phyloP scores from a whole-genome alignment of 1,140 invertebrate genomes.

The Apocrypta bakeri region DNA sequence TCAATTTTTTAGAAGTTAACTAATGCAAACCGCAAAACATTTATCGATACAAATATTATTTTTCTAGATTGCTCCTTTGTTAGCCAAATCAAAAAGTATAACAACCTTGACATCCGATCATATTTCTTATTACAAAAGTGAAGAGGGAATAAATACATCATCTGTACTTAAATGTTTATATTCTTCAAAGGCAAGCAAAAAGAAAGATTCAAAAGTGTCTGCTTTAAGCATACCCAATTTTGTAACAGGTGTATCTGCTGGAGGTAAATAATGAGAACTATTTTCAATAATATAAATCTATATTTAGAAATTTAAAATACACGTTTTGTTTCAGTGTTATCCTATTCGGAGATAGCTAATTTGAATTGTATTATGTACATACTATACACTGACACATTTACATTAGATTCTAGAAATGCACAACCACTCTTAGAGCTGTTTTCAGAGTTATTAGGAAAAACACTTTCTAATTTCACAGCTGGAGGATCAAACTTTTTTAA shows the following conservation, averaged over 20 bases:
- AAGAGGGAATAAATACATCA: constrained; percentile 52
- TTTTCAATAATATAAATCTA: constrained; percentile 39
- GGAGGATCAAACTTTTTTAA: constrained; percentile 61
- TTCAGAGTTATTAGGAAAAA: constrained; percentile 56
- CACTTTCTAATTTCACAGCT: constrained; percentile 55
- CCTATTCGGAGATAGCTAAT: constrained; percentile 65
- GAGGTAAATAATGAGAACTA: constrained; percentile 60
- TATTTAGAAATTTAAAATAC: constrained; percentile 48
- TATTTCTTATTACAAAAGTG: constrained; percentile 62
- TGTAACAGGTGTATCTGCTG: constrained; percentile 66
- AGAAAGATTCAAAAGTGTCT: constrained; percentile 50
- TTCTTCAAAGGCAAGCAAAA: constrained; percentile 56
- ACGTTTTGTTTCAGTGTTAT: constrained; percentile 62
- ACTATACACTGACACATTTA: constrained; percentile 66
- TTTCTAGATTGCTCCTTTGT: constrained; percentile 63
- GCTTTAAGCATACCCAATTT: constrained; percentile 68
- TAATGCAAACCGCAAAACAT: too few relatives aligned
- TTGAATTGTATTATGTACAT: constrained; percentile 61
- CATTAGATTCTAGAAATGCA: constrained; percentile 63
- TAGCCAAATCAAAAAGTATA: constrained; percentile 59
- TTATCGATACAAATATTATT: constrained; percentile 30
- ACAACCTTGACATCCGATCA: constrained; percentile 62
- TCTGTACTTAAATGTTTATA: constrained; percentile 63
- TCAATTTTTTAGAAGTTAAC: constrained; percentile 7
- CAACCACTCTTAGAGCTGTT: constrained; percentile 65